phyloP scores from a whole-genome alignment of 2,888 invertebrate genomes.

The Temnothorax ravouxi region DNA sequence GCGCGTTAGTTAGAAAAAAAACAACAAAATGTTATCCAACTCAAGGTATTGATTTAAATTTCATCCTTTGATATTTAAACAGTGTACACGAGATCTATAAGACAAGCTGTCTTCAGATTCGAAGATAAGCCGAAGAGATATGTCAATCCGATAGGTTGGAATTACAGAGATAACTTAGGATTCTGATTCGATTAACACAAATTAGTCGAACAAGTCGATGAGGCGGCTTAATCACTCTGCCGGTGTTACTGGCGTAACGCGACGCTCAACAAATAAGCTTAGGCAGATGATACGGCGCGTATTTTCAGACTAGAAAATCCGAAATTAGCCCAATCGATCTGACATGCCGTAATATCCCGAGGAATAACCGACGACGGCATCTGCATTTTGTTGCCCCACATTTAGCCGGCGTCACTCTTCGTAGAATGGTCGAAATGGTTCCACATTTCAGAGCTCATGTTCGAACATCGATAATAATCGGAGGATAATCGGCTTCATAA shows the following conservation, averaged over 20 bases:
- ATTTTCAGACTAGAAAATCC: constrained; percentile 25
- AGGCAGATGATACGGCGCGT: neutral
- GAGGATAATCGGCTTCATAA: neutral
- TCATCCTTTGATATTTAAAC: too few relatives aligned
- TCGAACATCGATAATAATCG: neutral
- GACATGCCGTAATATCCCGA: constrained; percentile 6
- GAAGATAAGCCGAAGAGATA: neutral
- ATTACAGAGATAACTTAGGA: neutral
- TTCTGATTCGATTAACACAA: neutral
- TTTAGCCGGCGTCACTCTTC: constrained; percentile 8
- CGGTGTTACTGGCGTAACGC: neutral
- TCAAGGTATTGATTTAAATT: too few relatives aligned
- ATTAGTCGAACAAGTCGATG: neutral
- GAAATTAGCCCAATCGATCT: constrained; percentile 20
- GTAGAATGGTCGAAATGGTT: neutral
- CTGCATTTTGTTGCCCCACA: neutral
- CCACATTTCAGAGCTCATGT: neutral
- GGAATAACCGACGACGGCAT: constrained; percentile 21
- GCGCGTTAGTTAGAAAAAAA: too few relatives aligned
- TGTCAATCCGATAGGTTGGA: neutral
- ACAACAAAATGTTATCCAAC: too few relatives aligned
- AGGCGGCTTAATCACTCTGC: neutral
- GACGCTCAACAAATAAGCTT: neutral
- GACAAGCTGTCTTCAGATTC: neutral
- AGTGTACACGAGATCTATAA: too few relatives aligned